Evolutionary conservation across 2,888 invertebrate species (phyloP).

Genomic region (Sisyra terminalis): DNA sequence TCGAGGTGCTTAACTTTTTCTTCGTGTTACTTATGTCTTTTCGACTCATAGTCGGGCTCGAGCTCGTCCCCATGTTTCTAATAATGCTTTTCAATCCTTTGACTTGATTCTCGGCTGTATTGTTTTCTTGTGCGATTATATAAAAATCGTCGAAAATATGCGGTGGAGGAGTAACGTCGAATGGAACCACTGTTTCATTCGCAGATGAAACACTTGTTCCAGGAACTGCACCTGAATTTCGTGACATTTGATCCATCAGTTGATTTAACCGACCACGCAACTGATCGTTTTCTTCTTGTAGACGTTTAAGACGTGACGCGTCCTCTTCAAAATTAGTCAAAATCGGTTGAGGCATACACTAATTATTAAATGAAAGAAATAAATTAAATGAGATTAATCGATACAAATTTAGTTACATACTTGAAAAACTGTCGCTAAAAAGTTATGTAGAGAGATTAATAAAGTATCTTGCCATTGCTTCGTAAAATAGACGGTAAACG

Average conservation of each 20-base stretch:
- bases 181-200: conserved; percentile 40
- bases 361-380: conserved; percentile 21
- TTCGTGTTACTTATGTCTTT: conserved; percentile 40
- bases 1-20: conserved; percentile 18
- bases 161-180: conserved; percentile 50
- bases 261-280: conserved; percentile 40
- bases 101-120: conserved; percentile 43
- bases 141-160: conserved; percentile 86
- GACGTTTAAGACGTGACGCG: conserved; percentile 54
- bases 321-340: conserved; percentile 78
- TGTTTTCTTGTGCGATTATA: conserved; percentile 65
- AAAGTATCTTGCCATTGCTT: conserved; percentile 93
- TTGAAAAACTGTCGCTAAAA: conserved; percentile 75
- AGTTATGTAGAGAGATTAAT: conserved; percentile 79
- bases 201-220: conserved; percentile 36
- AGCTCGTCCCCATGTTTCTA: conserved; percentile 60
- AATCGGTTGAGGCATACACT: conserved; percentile 77
- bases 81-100: conserved; percentile 64
- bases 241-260: conserved; percentile 27
- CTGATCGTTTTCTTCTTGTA: conserved; percentile 71
- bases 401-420: conserved; percentile 23
- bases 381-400: no score
- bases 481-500: conserved; percentile 77
- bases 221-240: conserved; percentile 32
- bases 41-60: conserved; percentile 65